Conservation (phyloP, 2,113 vertebrate genomes). For the Cochlearius cochlearius region DNA sequence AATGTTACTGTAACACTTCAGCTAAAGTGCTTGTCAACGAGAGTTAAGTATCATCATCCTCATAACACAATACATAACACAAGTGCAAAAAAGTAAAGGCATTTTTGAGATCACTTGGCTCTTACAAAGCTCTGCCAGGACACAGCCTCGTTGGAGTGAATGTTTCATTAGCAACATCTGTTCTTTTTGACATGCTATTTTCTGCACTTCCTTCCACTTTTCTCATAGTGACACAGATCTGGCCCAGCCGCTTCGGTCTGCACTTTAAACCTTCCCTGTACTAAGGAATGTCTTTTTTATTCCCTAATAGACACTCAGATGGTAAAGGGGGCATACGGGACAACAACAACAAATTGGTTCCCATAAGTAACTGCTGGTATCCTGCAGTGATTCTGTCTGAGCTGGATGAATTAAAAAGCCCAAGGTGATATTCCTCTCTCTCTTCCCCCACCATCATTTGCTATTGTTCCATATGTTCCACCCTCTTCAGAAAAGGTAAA, state of each 20-base stretch:
- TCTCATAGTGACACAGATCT: not conserved
- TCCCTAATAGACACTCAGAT: not conserved
- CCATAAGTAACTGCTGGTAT: not conserved
- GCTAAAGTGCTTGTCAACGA: not conserved
- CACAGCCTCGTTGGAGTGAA: not conserved
- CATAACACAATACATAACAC: not conserved
- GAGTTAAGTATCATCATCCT: conserved; percentile 1
- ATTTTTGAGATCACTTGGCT: not conserved
- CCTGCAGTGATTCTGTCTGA: not conserved
- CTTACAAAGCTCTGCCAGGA: not conserved
- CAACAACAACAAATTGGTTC: not conserved
- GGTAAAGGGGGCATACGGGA: not conserved
- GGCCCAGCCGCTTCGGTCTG: not conserved
- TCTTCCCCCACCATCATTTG: not conserved
- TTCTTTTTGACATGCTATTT: conserved; percentile 6
- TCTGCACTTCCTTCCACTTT: not conserved
- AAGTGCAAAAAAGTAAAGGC: not conserved
- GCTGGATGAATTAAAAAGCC: not conserved
- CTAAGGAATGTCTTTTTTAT: not conserved
- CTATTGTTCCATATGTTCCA: not conserved
- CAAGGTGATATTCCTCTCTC: not conserved
- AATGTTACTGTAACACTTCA: not conserved
- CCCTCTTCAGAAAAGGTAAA: not conserved
- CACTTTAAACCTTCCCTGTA: not conserved
- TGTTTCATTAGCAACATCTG: conserved; percentile 17